A percentile compares a stretch with the other conserved stretches of the same genome.
These are phyloP conservation scores for Gymnorhina tibicen DNA, from an alignment of 2,113 vertebrate species.

Conservation along the genomic window DNA sequence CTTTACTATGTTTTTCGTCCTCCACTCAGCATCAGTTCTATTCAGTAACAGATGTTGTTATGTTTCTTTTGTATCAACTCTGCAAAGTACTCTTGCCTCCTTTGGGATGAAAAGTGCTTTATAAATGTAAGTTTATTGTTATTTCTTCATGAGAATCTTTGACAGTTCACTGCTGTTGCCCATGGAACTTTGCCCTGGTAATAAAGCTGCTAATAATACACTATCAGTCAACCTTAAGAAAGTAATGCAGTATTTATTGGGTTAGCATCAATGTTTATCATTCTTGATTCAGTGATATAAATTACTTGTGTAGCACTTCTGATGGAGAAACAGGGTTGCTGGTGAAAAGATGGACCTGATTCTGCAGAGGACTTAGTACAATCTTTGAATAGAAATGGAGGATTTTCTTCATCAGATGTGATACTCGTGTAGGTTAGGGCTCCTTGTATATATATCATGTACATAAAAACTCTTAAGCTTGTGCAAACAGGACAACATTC, in stretches of 20 bases:
- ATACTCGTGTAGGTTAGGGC: background rate
- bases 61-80: slow-evolving; percentile 9
- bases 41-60: slow-evolving; percentile 24
- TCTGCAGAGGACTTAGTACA: background rate
- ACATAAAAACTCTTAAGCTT: background rate
- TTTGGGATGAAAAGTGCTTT: slow-evolving; percentile 2
- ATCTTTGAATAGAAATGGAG: background rate
- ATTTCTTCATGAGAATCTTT: slow-evolving; percentile 23
- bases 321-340: background rate
- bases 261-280: slow-evolving; percentile 5
- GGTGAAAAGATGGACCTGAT: background rate
- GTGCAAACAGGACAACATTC: background rate
- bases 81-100: background rate
- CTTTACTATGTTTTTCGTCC: background rate
- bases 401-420: background rate
- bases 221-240: slow-evolving; percentile 3
- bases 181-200: slow-evolving; percentile 16
- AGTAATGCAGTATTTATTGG: slow-evolving; percentile 10
- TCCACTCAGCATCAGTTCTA: background rate
- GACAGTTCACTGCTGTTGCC: slow-evolving; percentile 34
- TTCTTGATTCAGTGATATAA: background rate
- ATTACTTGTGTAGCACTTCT: background rate
- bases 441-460: background rate
- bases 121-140: slow-evolving; percentile 8
- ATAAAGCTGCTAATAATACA: slow-evolving; percentile 32